Percentiles rank a stretch among this genome's conserved stretches.
Conservation (phyloP, 2,113 vertebrate genomes). For the Stictonetta naevosa region DNA sequence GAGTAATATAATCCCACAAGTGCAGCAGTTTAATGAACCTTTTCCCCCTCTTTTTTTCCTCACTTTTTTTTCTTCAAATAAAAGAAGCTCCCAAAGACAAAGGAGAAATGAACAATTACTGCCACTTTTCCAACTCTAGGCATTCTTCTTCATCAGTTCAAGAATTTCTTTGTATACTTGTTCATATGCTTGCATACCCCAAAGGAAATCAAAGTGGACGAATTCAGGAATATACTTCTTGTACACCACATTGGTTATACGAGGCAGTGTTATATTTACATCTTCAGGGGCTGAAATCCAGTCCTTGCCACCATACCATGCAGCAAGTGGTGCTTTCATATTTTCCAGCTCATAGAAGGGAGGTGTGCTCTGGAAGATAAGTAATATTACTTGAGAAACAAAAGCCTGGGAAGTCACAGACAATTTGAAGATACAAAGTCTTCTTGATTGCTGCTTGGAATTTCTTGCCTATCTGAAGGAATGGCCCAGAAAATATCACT, state of each 20-base stretch:
- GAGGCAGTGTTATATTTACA: slow-evolving; percentile 51
- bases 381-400: not conserved
- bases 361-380: slow-evolving; percentile 62
- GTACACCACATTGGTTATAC: slow-evolving; percentile 72
- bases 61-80: not conserved
- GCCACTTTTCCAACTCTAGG: not conserved
- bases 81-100: not conserved
- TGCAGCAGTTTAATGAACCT: not conserved
- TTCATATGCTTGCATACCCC: slow-evolving; percentile 74
- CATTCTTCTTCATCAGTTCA: slow-evolving; percentile 62
- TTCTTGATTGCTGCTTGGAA: not conserved
- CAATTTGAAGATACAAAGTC: not conserved
- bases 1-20: not conserved
- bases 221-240: slow-evolving; percentile 77
- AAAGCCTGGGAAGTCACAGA: not conserved
- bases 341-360: slow-evolving; percentile 79
- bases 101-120: not conserved
- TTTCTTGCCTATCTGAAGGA: not conserved
- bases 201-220: slow-evolving; percentile 81
- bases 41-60: not conserved
- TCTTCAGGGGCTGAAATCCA: slow-evolving; percentile 77
- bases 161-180: slow-evolving; percentile 78
- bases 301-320: slow-evolving; percentile 78
- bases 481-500: not conserved
- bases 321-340: slow-evolving; percentile 73